These are phyloP conservation scores for Lagopus muta DNA, from an alignment of 2,113 vertebrate species.

Conservation along the genomic window DNA sequence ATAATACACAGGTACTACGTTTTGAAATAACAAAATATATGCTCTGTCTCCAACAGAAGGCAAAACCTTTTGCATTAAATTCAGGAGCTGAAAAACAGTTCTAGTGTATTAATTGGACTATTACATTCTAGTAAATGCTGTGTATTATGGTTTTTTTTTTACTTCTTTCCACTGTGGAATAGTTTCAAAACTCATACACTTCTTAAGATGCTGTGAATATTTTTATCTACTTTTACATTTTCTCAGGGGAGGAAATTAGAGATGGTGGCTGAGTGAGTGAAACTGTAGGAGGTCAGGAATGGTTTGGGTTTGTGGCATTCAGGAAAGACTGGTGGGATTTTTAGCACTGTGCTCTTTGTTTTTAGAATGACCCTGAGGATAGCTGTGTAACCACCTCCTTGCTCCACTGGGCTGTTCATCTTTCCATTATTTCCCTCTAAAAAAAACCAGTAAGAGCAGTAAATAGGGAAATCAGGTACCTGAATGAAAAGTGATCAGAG, in stretches of 20 bases:
- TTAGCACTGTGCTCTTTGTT: background rate
- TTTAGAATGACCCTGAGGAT: background rate
- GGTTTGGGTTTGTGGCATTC: background rate
- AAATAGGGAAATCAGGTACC: background rate
- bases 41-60: background rate
- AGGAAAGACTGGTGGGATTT: background rate
- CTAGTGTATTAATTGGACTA: background rate
- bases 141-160: background rate
- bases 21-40: background rate
- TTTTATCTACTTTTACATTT: background rate
- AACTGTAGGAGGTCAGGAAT: background rate
- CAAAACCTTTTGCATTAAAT: background rate
- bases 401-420: background rate
- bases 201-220: background rate
- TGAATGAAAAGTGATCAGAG: background rate
- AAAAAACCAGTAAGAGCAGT: background rate
- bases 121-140: background rate
- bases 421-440: background rate
- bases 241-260: background rate
- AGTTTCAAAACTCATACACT: background rate
- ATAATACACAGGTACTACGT: background rate
- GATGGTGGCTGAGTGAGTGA: background rate
- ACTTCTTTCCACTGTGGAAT: background rate
- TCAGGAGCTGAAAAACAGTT: background rate
- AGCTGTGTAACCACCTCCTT: background rate